phyloP scores from a whole-genome alignment of 2,113 vertebrate genomes.

The Corydoras maculifer region DNA sequence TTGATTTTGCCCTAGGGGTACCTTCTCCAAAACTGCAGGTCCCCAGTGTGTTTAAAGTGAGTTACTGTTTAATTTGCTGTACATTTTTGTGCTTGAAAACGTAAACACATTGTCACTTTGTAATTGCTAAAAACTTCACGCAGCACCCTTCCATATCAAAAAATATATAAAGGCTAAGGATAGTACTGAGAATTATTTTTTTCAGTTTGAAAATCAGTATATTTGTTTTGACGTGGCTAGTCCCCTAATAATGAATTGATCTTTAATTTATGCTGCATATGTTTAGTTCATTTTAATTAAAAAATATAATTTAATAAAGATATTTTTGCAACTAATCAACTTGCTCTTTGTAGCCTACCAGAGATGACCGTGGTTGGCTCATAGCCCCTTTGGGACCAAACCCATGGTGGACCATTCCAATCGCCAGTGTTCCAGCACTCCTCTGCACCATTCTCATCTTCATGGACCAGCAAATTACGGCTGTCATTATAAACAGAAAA shows the following conservation, averaged over 20 bases:
- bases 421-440: constrained; percentile 84
- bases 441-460: constrained; percentile 99
- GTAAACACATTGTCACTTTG: too few species aligned
- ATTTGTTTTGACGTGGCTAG: too few species aligned
- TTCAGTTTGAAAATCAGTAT: too few species aligned
- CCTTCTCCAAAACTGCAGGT: constrained; percentile 95
- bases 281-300: too few species aligned
- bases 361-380: constrained; percentile 95
- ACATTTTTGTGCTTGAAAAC: too few species aligned
- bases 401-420: constrained; percentile 95
- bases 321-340: neutral
- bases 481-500: constrained; percentile 98
- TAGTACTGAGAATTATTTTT: too few species aligned
- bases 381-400: constrained; percentile 91
- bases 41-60: constrained; percentile 93
- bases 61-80: constrained; percentile 6
- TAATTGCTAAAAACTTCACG: too few species aligned
- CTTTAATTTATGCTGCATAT: too few species aligned
- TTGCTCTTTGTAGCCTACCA: constrained; percentile 74
- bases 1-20: constrained; percentile 88
- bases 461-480: constrained; percentile 99
- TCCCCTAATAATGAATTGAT: too few species aligned
- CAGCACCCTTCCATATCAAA: neutral
- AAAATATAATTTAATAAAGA: too few species aligned
- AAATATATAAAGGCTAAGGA: neutral